These are phyloP conservation scores for Herpetotheres cachinnans DNA, from an alignment of 2,113 vertebrate species.

Conservation along the genomic window DNA sequence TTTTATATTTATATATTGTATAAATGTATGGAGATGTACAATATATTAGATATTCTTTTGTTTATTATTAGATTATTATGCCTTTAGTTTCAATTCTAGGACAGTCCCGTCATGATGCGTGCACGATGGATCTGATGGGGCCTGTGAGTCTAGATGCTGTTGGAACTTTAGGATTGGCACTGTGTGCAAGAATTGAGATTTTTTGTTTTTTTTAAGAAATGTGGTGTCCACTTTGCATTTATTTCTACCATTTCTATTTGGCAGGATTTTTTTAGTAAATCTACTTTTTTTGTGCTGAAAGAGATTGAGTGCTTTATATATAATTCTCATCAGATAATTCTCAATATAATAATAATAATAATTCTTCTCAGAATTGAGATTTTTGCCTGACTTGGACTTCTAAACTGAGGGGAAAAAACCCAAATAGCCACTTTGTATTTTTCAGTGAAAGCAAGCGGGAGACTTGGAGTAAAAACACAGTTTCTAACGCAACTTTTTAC, in stretches of 20 bases:
- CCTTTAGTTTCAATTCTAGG: neutral
- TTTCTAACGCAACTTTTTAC: neutral
- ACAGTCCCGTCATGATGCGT: neutral
- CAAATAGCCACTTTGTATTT: neutral
- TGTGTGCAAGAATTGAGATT: accelerated
- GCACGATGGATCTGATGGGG: neutral
- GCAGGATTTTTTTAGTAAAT: neutral
- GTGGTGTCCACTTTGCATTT: neutral
- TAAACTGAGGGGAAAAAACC: neutral
- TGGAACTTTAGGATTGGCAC: neutral
- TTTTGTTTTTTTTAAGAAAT: neutral
- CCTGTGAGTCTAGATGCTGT: neutral
- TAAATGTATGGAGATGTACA: neutral
- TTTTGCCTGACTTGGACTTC: neutral
- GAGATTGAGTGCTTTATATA: neutral
- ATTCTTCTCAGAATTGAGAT: neutral
- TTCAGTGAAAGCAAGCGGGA: neutral
- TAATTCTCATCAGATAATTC: too few species aligned
- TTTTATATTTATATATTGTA: neutral
- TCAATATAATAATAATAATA: neutral
- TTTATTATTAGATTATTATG: neutral
- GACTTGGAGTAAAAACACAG: neutral
- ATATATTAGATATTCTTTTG: neutral
- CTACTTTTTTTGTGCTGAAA: neutral
- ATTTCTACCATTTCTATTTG: neutral